Conservation (phyloP, 2,113 vertebrate species). For the Pitta sordida region DNA sequence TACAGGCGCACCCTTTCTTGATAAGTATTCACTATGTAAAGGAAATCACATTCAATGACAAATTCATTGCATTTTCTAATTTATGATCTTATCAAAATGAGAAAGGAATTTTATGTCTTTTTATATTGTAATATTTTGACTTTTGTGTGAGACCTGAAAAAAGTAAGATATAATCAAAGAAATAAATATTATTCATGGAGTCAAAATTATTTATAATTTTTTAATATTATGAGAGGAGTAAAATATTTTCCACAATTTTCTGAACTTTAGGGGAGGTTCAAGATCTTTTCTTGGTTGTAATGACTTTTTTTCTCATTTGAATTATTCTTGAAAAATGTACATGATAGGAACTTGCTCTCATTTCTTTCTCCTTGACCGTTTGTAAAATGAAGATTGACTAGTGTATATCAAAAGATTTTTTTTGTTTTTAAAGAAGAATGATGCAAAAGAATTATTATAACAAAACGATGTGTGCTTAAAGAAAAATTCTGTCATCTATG, state of each 20-base stretch:
- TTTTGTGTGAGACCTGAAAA: not conserved
- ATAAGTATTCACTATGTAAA: not conserved
- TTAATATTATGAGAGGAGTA: not conserved
- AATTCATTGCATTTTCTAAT: not conserved
- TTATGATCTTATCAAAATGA: not conserved
- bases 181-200: not conserved
- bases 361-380: not conserved
- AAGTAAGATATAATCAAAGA: not conserved
- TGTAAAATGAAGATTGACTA: conserved; percentile 4
- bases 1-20: not conserved
- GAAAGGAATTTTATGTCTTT: not conserved
- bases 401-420: not conserved
- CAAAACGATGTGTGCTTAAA: not conserved
- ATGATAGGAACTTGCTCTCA: not conserved
- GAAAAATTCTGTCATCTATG: not conserved
- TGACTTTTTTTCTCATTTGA: not conserved
- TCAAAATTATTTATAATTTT: not conserved
- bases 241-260: not conserved
- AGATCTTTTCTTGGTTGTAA: not conserved
- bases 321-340: not conserved
- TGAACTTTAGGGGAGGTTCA: not conserved
- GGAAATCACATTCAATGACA: not conserved
- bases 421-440: not conserved
- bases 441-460: not conserved
- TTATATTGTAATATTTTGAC: not conserved